phyloP scores from a whole-genome alignment of 2,888 invertebrate species.

The Seira sanloemensis region DNA sequence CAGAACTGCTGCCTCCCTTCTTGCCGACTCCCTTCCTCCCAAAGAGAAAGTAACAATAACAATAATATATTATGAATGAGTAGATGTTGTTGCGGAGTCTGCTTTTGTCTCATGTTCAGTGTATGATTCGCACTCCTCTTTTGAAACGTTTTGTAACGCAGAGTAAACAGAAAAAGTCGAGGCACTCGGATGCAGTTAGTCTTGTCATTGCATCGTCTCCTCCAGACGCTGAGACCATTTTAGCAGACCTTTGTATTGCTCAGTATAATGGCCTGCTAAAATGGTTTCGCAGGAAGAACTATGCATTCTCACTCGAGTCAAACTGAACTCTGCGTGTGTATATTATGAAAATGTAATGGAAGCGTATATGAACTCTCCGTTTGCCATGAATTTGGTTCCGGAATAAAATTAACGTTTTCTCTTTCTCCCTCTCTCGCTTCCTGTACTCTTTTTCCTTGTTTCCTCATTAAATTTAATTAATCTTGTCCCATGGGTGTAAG shows the following conservation, averaged over 20 bases:
- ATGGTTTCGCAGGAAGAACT: too few species aligned
- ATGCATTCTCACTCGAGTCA: not conserved
- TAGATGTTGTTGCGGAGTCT: not conserved
- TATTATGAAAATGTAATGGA: too few species aligned
- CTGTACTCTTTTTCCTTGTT: not conserved
- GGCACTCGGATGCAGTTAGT: not conserved
- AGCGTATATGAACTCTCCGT: too few species aligned
- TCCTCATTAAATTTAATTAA: conserved; percentile 73
- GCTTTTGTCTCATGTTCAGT: not conserved
- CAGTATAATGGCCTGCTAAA: too few species aligned
- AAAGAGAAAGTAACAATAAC: conserved; percentile 27
- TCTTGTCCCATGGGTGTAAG: conserved; percentile 68
- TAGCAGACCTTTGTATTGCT: conserved; percentile 14
- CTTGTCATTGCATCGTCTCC: conserved; percentile 18
- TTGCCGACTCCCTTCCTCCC: not conserved
- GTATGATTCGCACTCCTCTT: too few species aligned
- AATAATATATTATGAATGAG: conserved; percentile 30
- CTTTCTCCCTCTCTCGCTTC: not conserved
- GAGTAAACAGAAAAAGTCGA: too few species aligned
- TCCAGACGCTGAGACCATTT: conserved; percentile 1
- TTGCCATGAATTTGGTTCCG: too few species aligned
- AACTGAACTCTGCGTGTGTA: not conserved
- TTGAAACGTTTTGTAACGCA: too few species aligned
- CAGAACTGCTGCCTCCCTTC: not conserved
- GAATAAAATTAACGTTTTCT: not conserved